Evolutionary conservation across 2,113 vertebrate species (phyloP).

Genomic region (Sylvietta virens): DNA sequence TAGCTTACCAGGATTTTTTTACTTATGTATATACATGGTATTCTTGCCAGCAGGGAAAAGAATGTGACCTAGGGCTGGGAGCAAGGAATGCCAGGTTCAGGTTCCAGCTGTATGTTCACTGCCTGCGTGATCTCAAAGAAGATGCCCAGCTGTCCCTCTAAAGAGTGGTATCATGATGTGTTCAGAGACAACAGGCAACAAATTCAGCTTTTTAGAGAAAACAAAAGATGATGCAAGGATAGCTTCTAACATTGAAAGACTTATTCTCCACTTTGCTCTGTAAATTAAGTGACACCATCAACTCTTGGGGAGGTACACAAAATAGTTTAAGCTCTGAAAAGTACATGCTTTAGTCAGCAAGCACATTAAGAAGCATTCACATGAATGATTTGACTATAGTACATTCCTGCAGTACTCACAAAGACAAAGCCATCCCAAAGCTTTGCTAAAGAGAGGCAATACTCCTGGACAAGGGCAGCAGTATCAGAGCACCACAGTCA

Average conservation of each 20-base stretch:
- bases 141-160: background rate
- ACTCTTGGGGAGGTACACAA: background rate
- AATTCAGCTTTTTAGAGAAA: background rate
- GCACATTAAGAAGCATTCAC: background rate
- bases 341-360: background rate
- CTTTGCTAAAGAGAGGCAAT: background rate
- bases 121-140: background rate
- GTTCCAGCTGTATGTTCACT: background rate
- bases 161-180: background rate
- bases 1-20: background rate
- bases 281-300: background rate
- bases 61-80: background rate
- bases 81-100: background rate
- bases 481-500: background rate
- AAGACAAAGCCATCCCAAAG: background rate
- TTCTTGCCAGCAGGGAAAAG: background rate
- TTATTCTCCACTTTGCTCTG: background rate
- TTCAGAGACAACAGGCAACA: background rate
- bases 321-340: background rate
- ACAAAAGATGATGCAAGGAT: background rate
- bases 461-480: background rate
- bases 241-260: background rate
- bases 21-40: background rate
- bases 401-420: background rate
- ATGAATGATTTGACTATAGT: background rate